phyloP scores from a whole-genome alignment of 2,113 vertebrate species.

The Tragelaphus scriptus region DNA sequence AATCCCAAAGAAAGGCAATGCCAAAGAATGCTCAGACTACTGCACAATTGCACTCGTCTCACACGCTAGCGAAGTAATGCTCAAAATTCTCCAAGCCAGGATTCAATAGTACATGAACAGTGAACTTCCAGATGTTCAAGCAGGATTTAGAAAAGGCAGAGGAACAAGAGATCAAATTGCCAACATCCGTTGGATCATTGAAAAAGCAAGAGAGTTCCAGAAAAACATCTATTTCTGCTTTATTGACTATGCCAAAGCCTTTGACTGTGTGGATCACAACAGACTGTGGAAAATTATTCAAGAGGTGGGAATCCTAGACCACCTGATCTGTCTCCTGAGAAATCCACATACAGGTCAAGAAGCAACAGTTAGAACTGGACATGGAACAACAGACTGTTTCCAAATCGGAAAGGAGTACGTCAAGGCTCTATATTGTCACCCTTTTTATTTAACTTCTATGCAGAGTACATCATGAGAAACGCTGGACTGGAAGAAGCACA shows the following conservation, averaged over 20 bases:
- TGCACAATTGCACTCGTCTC: neutral
- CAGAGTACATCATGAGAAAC: neutral
- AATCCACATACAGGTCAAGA: neutral
- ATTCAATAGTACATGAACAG: fast-evolving
- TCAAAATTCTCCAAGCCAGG: neutral
- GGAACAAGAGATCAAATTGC: neutral
- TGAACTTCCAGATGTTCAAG: neutral
- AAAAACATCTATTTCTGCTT: neutral
- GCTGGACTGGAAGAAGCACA: neutral
- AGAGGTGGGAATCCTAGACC: fast-evolving
- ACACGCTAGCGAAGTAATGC: neutral
- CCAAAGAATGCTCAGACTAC: neutral
- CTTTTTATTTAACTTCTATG: neutral
- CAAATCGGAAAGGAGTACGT: neutral
- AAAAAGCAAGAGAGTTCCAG: neutral
- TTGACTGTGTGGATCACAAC: neutral
- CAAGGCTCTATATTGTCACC: neutral
- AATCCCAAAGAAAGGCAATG: neutral
- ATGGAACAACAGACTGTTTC: neutral
- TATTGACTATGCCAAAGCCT: neutral
- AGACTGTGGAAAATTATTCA: neutral
- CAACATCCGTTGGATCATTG: neutral
- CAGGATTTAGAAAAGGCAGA: neutral
- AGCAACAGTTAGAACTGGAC: neutral
- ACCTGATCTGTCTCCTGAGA: neutral